Base-by-base conservation (phyloP, 2,113 vertebrate species). In the Gallinago jamesoni region DNA sequence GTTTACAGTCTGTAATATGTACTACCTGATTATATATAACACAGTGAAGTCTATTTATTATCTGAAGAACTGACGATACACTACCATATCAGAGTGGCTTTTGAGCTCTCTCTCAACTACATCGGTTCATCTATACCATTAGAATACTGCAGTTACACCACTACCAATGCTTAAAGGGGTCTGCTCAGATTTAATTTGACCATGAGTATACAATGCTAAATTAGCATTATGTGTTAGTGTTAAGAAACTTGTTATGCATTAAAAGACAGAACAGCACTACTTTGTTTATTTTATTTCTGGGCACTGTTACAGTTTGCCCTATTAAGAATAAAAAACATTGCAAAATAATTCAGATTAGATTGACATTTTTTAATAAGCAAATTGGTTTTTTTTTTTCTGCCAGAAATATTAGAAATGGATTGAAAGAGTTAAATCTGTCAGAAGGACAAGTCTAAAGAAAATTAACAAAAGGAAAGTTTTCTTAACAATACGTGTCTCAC, bases 231-330 rank as follows among this genome's bases (percentile, higher is more conserved):
- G 7, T 55, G 31, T 62, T 53, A 15, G 15, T 24, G 3, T 47
- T 33, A 59, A 41, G 31, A 60, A 77, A 17, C 2, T 10, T 35
- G 9, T 48, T 27, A 50, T 6, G 14, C 9, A 37, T 24, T 41
- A 11, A 33, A 89, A 72, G 15, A 33, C 87, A 72, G 8, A 87
- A 86, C 14, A 19, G 4, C 12, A 67, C 0, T 3, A 33, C 20
- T 73, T 48, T 0, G 0, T 25, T 12, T 10, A 24, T 64, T 74
- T 66, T 52, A 43, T 79, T 63, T 76, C 48, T 50, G 7, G 12
- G 3, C 31, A 64, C 4, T 27, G 2, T 39, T 50, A 52, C 1
- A n/a, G 6, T 45, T 72, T 55, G 2, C 3, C n/a, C 18, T 4
- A 12, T 48, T 37, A 6, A 66, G 18, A 28, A 17, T 7, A 28